Conservation (phyloP, 2,113 vertebrate genomes). For the Cryptotis parvus region DNA sequence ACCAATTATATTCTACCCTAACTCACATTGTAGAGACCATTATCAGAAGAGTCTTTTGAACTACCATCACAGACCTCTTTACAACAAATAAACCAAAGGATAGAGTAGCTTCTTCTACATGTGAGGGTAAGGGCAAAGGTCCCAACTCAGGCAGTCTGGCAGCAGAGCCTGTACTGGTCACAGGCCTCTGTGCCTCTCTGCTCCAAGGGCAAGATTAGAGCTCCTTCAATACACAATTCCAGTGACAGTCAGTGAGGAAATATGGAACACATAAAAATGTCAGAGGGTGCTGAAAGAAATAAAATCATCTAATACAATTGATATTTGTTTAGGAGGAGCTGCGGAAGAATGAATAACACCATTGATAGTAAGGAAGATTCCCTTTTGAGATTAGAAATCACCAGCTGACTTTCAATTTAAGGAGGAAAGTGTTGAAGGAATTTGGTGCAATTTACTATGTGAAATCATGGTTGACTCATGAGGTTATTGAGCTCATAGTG, state of each 20-base stretch:
- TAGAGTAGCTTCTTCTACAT: not conserved
- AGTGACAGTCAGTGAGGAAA: constrained; percentile 10
- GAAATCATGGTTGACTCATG: constrained; percentile 61
- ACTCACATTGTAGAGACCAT: not conserved
- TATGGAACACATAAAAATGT: not conserved
- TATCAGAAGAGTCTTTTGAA: not conserved
- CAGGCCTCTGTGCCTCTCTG: not conserved
- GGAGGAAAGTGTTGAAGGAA: constrained; percentile 27
- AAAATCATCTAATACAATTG: constrained; percentile 22
- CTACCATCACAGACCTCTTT: not conserved
- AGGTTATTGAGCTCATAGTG: constrained; percentile 33
- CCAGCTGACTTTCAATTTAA: constrained; percentile 53
- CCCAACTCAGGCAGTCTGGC: no score
- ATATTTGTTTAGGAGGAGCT: constrained; percentile 41
- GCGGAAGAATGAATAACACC: constrained; percentile 45
- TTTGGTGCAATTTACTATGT: constrained; percentile 38
- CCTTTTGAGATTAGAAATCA: constrained; percentile 43
- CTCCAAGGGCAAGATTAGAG: not conserved
- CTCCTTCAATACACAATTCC: not conserved
- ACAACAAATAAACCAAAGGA: not conserved
- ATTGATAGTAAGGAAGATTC: constrained; percentile 17
- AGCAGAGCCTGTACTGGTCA: not conserved
- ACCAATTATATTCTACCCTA: not conserved
- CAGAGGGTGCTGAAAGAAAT: not conserved
- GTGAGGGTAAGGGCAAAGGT: not conserved